Evolutionary conservation across 2,113 vertebrate species (phyloP), one percentile per base, ranked within the genome.

Genomic region (Cranoglanis bouderius): DNA sequence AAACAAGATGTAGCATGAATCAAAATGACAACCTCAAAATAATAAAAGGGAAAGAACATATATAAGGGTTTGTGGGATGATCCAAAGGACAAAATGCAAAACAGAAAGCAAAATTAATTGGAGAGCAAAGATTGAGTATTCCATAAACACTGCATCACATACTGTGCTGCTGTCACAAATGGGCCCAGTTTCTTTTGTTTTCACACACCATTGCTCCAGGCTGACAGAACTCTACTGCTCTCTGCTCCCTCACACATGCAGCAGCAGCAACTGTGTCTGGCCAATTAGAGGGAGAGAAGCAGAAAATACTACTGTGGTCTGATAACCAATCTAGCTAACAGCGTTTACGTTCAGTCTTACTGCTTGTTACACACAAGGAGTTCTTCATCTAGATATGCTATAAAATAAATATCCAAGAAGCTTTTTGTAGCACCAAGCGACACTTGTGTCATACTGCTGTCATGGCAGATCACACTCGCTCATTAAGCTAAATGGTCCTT

Each of bases 271-370:
- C 86, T 35, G 18, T 87, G 88, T 90, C 90, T 91, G 87, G 8
- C 90, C 91, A 94, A 94, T 94, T 94, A 94, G 59, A 93, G 86
- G 59, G 63, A 93, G 88, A 89, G 67, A 63, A 85, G 86, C 85
- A 63, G 2, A 55, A 55, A 89, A 43, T 80, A 84, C 67, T 85
- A 84, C 61, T 84, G 74, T 75, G 51, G 72, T 75, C 74, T 89
- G 32, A 87, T 87, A 89, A 87, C 51, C 83, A 70, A 87, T 88
- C 90, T 89, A 85, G 82, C 85, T 87, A 87, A 87, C 82, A 89
- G 82, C 55, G 35, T 74, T 19, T 19, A 86, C 32, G 57, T 80
- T 80, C 35, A 57, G 72, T 84, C 74, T 67, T 82, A 59, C 32
- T 81, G 82, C 40, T 86, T 82, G 43, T 82, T 84, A 84, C 49